These are phyloP conservation scores for Heterocephalus glaber DNA, from an alignment of 2,113 vertebrate species.

Conservation along the genomic window DNA sequence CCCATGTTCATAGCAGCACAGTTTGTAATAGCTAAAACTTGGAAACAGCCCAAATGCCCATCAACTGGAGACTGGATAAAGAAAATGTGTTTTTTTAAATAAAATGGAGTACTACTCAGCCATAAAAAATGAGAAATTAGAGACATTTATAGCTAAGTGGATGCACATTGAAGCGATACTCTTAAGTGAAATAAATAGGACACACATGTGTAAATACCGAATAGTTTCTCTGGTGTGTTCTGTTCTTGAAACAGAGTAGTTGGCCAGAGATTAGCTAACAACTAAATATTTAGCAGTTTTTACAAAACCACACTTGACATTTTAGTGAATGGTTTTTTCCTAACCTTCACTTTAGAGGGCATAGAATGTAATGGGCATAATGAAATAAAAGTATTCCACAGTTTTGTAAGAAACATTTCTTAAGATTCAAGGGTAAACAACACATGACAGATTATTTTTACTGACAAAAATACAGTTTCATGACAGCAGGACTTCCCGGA, in stretches of 20 bases:
- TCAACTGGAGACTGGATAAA: no score
- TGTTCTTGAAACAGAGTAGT: neutral
- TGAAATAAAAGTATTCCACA: neutral
- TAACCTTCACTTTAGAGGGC: neutral
- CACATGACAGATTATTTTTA: neutral
- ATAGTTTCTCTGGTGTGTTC: no score
- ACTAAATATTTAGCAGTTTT: neutral
- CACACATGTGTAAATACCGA: no score
- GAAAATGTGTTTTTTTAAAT: no score
- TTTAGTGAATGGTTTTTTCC: neutral
- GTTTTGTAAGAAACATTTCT: neutral
- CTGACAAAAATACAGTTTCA: neutral
- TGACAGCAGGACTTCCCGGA: neutral
- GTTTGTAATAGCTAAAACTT: no score
- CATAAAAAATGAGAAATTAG: no score
- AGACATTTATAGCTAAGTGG: no score
- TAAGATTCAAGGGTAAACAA: neutral
- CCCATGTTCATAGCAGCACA: no score
- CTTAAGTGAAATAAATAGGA: no score
- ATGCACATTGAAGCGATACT: no score
- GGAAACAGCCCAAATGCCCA: no score
- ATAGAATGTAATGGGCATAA: neutral
- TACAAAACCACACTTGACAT: neutral
- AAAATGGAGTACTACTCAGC: no score
- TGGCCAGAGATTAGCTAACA: neutral